phyloP scores from a whole-genome alignment of 2,113 vertebrate species.

The Sciurus niger region DNA sequence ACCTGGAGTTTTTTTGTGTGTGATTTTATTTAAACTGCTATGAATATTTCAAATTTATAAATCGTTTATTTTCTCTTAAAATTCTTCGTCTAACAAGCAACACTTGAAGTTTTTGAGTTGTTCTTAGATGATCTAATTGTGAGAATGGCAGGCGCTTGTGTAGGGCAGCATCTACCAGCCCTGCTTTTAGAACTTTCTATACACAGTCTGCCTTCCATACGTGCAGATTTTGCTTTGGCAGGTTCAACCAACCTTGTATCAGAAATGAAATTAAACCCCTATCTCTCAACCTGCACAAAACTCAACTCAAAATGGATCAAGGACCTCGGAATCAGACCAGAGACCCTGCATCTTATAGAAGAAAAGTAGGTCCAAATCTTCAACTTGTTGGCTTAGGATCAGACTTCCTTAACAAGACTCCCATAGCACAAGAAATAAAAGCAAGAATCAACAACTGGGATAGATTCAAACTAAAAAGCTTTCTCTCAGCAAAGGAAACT shows the following conservation, averaged over 20 bases:
- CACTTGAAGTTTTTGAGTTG: neutral
- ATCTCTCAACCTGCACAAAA: too few relatives aligned
- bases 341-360: too few relatives aligned
- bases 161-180: neutral
- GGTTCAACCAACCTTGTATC: neutral
- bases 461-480: too few relatives aligned
- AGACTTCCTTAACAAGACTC: too few relatives aligned
- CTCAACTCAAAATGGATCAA: too few relatives aligned
- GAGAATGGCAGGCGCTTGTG: neutral
- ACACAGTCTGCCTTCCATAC: neutral
- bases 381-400: too few relatives aligned
- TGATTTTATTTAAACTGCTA: neutral
- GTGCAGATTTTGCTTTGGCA: neutral
- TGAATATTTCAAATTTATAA: slow-evolving; percentile 28
- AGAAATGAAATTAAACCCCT: neutral
- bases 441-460: too few relatives aligned
- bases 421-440: too few relatives aligned
- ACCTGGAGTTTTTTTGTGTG: neutral
- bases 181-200: neutral
- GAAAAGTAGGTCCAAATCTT: too few relatives aligned
- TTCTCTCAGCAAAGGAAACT: too few relatives aligned
- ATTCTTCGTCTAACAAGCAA: neutral
- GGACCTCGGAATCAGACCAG: too few relatives aligned
- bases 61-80: slow-evolving; percentile 1
- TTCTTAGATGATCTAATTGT: neutral